Base-by-base conservation (phyloP, 1,140 invertebrate genomes). In the Temnothorax curvispinosus region DNA sequence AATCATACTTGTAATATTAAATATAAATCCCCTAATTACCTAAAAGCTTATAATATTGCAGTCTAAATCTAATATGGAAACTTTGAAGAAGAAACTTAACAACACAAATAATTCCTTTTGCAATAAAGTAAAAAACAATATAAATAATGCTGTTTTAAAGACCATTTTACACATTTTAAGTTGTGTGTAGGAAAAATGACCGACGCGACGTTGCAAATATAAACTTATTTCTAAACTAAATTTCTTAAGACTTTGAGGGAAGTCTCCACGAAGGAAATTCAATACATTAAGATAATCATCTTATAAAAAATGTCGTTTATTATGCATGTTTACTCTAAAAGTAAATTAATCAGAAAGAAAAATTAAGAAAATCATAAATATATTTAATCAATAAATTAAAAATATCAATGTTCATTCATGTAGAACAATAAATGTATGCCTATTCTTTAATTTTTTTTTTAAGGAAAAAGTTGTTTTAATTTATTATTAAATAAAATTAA, bases 201-300 rank as follows among this genome's bases (percentile, higher is more conserved):
- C 41, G 0, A 60, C 2, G 11, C 1, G 0, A 60, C 2, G 11
- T 0, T 76, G 41, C 3, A 3, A 56, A 76, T 18, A 2, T 13
- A 21, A 56, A 76, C 21, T 18, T 76, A 27, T 27, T 27, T 27
- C 27, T 27, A 27, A 27, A 27, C 27, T 27, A 41, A 15, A 44
- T n/a, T 76, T 13, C 4, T n/a, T 76, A 27, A 27, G 21, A 21
- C 15, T 60, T 15, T 47, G 56, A 76, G 9, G 38, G n/a, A 27
- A 60, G 38, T 11, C 35, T 60, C 5, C 54, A 11, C 21, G 13
- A 76, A 76, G 7, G 74, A 76, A 58, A 62, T 76, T 35, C n/a
- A 9, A 4, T 1, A 44, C 8, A 21, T 6, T 32, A 11, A 60
- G 38, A 21, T 60, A 44, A 76, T 21, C 9, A 44, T 52, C 8